Percentiles rank a stretch among this genome's conserved stretches.
Evolutionary conservation across 2,888 invertebrate genomes (phyloP).

Genomic region (Drosophila imparisetae): DNA sequence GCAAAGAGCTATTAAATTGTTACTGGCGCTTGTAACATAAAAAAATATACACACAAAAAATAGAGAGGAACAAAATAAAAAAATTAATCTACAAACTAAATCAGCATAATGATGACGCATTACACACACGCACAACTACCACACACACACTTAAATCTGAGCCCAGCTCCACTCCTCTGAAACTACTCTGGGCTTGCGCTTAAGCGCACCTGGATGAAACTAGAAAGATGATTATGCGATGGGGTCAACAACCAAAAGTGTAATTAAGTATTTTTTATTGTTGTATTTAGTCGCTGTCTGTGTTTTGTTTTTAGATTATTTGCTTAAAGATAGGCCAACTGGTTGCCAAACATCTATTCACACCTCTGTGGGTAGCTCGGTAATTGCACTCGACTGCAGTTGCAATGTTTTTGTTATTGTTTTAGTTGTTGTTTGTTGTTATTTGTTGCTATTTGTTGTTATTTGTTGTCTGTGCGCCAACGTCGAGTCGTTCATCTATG

Average conservation of each 20-base stretch:
- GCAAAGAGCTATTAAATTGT: slow-evolving; percentile 9
- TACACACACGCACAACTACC: slow-evolving; percentile 3
- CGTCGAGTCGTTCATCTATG: slow-evolving; percentile 31
- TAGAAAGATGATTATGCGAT: slow-evolving; percentile 65
- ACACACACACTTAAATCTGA: slow-evolving; percentile 9
- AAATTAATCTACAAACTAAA: slow-evolving; percentile 28
- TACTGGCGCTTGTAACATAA: slow-evolving; percentile 9
- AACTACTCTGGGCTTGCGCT: slow-evolving; percentile 3
- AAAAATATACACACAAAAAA: neutral
- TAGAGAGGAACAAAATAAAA: neutral
- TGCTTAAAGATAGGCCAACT: slow-evolving; percentile 3
- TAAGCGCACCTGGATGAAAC: slow-evolving; percentile 25
- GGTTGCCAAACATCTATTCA: slow-evolving; percentile 60
- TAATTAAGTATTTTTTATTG: slow-evolving; percentile 3
- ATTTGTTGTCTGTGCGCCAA: slow-evolving; percentile 26
- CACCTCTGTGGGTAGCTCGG: slow-evolving; percentile 58
- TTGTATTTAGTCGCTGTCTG: neutral
- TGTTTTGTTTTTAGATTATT: neutral
- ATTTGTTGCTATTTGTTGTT: neutral
- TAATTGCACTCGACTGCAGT: slow-evolving; percentile 36
- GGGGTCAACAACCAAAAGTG: slow-evolving; percentile 35
- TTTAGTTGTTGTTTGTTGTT: slow-evolving; percentile 6
- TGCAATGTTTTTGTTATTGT: slow-evolving; percentile 22
- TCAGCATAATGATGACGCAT: slow-evolving; percentile 42
- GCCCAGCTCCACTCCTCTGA: slow-evolving; percentile 6